Conservation (phyloP, 2,113 vertebrate species). For the Acanthochromis polyacanthus region DNA sequence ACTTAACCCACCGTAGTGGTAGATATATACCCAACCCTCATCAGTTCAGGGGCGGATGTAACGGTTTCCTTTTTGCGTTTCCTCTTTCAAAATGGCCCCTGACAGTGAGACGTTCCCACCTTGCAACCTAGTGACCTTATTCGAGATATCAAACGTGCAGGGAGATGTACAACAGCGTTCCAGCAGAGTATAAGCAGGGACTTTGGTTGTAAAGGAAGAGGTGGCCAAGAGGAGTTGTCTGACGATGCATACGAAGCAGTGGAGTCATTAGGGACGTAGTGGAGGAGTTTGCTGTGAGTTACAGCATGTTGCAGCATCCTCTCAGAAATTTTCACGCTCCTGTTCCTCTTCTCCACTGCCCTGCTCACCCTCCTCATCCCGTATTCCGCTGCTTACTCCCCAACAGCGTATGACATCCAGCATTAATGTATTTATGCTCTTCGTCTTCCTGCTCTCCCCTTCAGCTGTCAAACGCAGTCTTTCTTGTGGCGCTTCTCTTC, state of each 20-base stretch:
- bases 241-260: constrained; percentile 31
- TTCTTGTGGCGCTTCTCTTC: background rate
- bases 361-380: constrained; percentile 9
- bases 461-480: constrained; percentile 1
- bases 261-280: constrained; percentile 30
- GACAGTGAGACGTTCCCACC: background rate
- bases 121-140: background rate
- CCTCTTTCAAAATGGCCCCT: background rate
- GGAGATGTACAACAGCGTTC: background rate
- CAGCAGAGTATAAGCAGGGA: background rate
- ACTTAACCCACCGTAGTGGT: background rate
- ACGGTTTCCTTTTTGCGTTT: constrained; percentile 8
- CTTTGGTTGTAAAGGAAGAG: constrained; percentile 24
- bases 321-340: constrained; percentile 41
- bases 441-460: constrained; percentile 12
- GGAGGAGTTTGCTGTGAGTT: constrained; percentile 42
- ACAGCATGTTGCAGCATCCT: constrained; percentile 65
- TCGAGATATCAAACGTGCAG: background rate
- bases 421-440: constrained; percentile 47
- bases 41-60: constrained; percentile 21
- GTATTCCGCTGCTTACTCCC: constrained; percentile 32
- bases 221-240: background rate
- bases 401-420: constrained; percentile 25
- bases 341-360: constrained; percentile 25
- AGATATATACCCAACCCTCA: background rate